A percentile compares a stretch with the other conserved stretches of the same genome.
Conservation (phyloP, 2,113 vertebrate genomes). For the Coptodon rendalli region DNA sequence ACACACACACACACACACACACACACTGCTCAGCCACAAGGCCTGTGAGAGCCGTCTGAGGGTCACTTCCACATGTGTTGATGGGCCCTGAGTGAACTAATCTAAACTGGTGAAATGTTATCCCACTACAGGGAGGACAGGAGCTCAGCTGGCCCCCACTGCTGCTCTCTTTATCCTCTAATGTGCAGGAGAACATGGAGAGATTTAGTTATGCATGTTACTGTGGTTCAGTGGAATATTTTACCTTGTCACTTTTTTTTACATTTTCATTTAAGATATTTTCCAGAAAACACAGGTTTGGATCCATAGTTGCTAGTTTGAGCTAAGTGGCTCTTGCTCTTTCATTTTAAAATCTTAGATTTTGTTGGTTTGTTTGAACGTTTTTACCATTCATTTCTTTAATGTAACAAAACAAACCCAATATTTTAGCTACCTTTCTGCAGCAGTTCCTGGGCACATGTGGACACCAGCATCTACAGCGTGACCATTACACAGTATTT, state of each 20-base stretch:
- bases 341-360: background rate
- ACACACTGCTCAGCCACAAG: background rate
- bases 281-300: background rate
- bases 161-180: background rate
- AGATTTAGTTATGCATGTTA: background rate
- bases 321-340: background rate
- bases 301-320: background rate
- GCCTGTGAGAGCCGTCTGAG: slow-evolving; percentile 13
- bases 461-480: background rate
- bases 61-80: slow-evolving; percentile 64
- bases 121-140: slow-evolving; percentile 38
- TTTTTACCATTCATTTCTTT: background rate
- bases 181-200: background rate
- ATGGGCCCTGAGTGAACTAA: slow-evolving; percentile 52
- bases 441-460: background rate
- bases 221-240: background rate
- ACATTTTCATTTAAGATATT: background rate
- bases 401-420: background rate
- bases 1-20: slow-evolving; percentile 7
- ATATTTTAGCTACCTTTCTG: background rate
- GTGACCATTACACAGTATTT: background rate
- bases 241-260: background rate
- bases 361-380: background rate
- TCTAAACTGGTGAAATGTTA: slow-evolving; percentile 68
- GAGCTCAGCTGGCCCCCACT: background rate